Conservation (phyloP, 2,797 vertebrate species). For the Ctenopoma kingsleyae region DNA sequence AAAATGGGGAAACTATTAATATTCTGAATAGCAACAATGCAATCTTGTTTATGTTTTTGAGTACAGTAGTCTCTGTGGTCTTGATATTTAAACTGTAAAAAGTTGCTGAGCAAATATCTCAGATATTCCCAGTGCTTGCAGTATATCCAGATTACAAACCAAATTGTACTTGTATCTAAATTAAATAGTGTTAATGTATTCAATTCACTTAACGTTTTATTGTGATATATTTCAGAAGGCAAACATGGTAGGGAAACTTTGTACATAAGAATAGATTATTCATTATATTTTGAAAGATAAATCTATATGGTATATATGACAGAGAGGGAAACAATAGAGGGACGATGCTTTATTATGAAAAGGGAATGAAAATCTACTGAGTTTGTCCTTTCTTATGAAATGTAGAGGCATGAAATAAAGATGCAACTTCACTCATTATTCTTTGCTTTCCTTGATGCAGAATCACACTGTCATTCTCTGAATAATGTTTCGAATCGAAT, state of each 20-base stretch:
- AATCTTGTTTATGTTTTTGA: conserved; percentile 70
- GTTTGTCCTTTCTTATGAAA: conserved; percentile 84
- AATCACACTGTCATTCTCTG: conserved; percentile 15
- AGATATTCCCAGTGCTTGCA: conserved; percentile 69
- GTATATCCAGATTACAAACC: conserved; percentile 74
- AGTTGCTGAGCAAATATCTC: conserved; percentile 65
- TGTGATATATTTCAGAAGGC: conserved; percentile 70
- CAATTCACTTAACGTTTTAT: conserved; percentile 70
- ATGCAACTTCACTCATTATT: conserved; percentile 74
- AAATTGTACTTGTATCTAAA: conserved; percentile 75
- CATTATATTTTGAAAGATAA: conserved; percentile 78
- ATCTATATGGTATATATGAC: conserved; percentile 56
- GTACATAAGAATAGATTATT: conserved; percentile 85
- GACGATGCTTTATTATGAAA: conserved; percentile 78
- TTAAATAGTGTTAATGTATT: conserved; percentile 74
- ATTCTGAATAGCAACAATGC: conserved; percentile 73
- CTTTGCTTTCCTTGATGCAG: conserved; percentile 41
- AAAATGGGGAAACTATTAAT: conserved; percentile 55
- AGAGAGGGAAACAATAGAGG: conserved; percentile 70
- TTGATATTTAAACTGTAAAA: conserved; percentile 77
- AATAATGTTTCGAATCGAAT: conserved; percentile 8
- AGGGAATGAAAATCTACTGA: conserved; percentile 72
- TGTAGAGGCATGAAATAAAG: conserved; percentile 87
- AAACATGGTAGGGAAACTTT: conserved; percentile 81
- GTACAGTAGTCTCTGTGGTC: conserved; percentile 77